These are phyloP conservation scores for Hemibagrus wyckioides DNA, from an alignment of 2,113 vertebrate species.

Conservation along the genomic window DNA sequence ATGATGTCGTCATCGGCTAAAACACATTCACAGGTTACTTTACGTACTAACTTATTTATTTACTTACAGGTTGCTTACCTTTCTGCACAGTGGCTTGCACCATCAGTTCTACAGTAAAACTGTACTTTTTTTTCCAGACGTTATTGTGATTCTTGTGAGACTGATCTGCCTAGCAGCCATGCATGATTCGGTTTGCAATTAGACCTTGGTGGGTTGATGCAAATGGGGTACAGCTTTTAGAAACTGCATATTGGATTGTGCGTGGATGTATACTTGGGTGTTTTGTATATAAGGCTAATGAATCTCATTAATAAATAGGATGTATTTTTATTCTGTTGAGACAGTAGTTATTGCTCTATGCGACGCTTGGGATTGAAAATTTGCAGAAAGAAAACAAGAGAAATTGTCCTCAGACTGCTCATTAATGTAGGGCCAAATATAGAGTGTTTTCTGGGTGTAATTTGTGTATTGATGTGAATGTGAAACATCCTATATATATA, in stretches of 20 bases:
- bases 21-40: too few relatives aligned
- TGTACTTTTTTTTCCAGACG: neutral
- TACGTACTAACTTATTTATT: too few relatives aligned
- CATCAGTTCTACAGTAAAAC: neutral
- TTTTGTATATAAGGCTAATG: conserved; percentile 32
- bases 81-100: neutral
- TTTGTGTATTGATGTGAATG: neutral
- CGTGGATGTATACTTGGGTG: neutral
- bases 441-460: too few relatives aligned
- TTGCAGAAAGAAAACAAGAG: neutral
- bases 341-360: conserved; percentile 13
- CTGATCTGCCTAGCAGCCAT: neutral
- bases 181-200: conserved; percentile 19
- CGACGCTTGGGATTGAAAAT: neutral
- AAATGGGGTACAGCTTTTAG: conserved; percentile 21
- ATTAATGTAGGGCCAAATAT: conserved; percentile 10
- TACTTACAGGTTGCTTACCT: neutral
- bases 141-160: conserved; percentile 14
- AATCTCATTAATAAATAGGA: neutral
- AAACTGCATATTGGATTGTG: conserved; percentile 2
- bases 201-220: conserved; percentile 28
- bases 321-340: conserved; percentile 30
- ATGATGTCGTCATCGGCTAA: too few relatives aligned
- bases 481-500: neutral
- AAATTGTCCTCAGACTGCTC: conserved; percentile 2